phyloP scores from a whole-genome alignment of 2,113 vertebrate species.

The Trachemys scripta region DNA sequence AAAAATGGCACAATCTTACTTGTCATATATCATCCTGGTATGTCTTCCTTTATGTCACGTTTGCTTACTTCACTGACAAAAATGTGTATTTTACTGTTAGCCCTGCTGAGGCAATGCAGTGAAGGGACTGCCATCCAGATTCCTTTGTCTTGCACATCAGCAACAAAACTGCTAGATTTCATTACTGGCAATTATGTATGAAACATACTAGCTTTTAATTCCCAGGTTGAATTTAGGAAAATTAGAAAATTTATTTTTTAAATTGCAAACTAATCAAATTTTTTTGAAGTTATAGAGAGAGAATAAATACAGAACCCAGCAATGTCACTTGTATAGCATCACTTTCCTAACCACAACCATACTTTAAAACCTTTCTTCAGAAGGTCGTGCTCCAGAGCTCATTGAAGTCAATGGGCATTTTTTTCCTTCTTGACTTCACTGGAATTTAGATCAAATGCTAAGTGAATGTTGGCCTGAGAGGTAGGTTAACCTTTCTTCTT shows the following conservation, averaged over 20 bases:
- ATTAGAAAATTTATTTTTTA: background rate
- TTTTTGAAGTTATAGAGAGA: background rate
- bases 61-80: background rate
- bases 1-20: background rate
- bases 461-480: background rate
- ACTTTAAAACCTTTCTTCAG: background rate
- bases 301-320: background rate
- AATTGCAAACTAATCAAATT: background rate
- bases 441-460: background rate
- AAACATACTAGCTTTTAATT: background rate
- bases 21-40: background rate
- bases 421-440: background rate
- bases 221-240: background rate
- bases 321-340: background rate
- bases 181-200: background rate
- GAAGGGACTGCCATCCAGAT: background rate
- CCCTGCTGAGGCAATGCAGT: background rate
- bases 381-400: background rate
- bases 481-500: slow-evolving; percentile 38
- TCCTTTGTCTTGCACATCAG: background rate
- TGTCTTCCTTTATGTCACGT: background rate
- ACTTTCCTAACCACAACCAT: background rate
- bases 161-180: background rate
- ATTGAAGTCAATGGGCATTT: background rate
- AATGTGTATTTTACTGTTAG: background rate